Evolutionary conservation across 2,113 vertebrate species (phyloP).

Genomic region (Zonotrichia leucophrys): DNA sequence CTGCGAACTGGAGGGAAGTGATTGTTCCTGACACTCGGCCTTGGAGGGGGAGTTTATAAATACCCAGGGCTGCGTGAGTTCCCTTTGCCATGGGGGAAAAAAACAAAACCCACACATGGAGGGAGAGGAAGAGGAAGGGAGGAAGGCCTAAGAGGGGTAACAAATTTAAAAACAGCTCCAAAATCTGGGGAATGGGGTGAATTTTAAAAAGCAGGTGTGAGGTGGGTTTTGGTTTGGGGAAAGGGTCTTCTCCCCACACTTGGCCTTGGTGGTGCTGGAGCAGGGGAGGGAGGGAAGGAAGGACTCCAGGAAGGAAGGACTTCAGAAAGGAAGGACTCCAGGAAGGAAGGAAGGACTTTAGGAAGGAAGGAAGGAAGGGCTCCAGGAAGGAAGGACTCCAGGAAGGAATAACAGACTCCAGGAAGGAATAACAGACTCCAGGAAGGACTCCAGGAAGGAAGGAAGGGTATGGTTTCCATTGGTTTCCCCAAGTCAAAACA

Average conservation of each 20-base stretch:
- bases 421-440: too few species aligned
- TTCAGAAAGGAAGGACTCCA: neutral
- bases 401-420: neutral
- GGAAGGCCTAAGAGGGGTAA: neutral
- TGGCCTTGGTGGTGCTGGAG: neutral
- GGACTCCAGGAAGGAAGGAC: neutral
- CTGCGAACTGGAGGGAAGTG: slow-evolving; percentile 49
- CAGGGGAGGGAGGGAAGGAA: neutral
- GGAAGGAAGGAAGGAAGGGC: neutral
- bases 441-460: neutral
- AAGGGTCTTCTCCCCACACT: rapidly evolving
- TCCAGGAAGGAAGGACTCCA: too few species aligned
- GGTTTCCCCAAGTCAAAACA: slow-evolving; percentile 50
- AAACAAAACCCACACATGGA: neutral
- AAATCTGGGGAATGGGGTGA: neutral
- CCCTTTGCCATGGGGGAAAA: neutral
- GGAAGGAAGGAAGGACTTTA: too few species aligned
- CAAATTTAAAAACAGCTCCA: neutral
- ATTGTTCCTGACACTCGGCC: slow-evolving; percentile 19
- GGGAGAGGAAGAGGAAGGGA: neutral
- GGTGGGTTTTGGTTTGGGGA: neutral
- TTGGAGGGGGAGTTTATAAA: slow-evolving; percentile 58
- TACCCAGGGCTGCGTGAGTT: neutral
- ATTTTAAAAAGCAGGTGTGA: neutral
- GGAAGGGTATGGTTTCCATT: slow-evolving; percentile 42